A percentile compares a stretch with the other conserved stretches of the same genome.
phyloP scores from a whole-genome alignment of 1,140 invertebrate species.

The Neodiprion pinetum region DNA sequence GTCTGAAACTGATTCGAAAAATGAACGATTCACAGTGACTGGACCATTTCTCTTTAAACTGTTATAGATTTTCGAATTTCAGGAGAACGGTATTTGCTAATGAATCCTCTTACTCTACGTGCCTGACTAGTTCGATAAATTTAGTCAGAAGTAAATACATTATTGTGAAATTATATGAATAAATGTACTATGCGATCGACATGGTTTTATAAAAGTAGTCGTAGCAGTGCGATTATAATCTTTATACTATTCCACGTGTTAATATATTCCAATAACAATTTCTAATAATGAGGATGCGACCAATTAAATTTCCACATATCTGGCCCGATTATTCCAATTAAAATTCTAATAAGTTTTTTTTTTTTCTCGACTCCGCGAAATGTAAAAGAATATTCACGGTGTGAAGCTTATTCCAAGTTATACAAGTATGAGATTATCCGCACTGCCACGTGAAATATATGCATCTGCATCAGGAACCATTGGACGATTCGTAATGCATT shows the following conservation, averaged over 20 bases:
- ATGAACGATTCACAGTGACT: not conserved
- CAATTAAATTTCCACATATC: not conserved
- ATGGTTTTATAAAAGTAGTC: not conserved
- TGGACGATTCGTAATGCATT: not conserved
- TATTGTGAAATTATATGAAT: not conserved
- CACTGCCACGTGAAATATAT: too few species aligned
- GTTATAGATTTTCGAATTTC: not conserved
- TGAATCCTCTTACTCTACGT: not conserved
- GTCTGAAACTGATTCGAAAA: not conserved
- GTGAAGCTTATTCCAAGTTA: too few species aligned
- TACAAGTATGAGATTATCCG: too few species aligned
- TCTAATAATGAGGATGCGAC: not conserved
- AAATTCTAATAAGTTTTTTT: too few species aligned
- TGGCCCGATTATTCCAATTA: not conserved
- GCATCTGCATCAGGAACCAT: too few species aligned
- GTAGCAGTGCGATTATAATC: not conserved
- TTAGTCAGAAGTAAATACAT: not conserved
- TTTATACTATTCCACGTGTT: too few species aligned
- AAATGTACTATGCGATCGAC: not conserved
- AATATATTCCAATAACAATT: not conserved
- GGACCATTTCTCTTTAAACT: not conserved
- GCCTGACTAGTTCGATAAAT: constrained; percentile 2
- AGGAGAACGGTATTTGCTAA: not conserved
- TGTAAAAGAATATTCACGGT: too few species aligned
- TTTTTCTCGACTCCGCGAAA: too few species aligned